These are phyloP conservation scores for Oikopleura albicans DNA, from an alignment of 23 tunicate species.

Conservation along the genomic window DNA sequence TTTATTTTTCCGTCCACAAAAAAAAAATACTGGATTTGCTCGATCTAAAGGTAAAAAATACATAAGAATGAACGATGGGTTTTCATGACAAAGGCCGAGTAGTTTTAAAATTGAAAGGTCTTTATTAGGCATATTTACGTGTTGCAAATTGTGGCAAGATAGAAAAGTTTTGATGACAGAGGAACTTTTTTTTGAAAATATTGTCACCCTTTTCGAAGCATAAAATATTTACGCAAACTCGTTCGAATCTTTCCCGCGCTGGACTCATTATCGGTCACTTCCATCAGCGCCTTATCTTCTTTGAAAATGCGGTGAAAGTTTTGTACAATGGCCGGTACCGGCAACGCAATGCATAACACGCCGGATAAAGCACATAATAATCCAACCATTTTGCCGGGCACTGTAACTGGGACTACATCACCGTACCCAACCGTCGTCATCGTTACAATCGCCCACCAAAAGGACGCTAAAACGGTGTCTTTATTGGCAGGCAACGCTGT, in stretches of 20 bases:
- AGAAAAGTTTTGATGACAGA: no score
- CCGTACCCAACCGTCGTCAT: constrained; percentile 22
- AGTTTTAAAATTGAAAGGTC: no score
- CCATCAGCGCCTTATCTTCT: constrained; percentile 13
- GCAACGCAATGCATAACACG: constrained; percentile 77
- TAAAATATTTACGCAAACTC: constrained; percentile 7
- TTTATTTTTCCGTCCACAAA: no score
- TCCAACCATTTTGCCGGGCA: constrained; percentile 59
- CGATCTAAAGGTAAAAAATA: no score
- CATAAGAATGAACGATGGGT: no score
- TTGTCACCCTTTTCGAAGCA: background rate
- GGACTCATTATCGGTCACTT: background rate
- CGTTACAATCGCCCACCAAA: constrained; percentile 17
- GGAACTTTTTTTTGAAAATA: no score
- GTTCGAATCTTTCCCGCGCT: background rate
- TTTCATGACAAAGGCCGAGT: no score
- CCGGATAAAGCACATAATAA: constrained; percentile 81
- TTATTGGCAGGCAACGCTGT: no score
- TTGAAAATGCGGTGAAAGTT: constrained; percentile 14
- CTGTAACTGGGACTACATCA: constrained; percentile 79
- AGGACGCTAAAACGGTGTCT: background rate
- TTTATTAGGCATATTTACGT: no score
- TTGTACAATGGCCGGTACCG: constrained; percentile 83
- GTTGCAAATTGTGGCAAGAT: no score
- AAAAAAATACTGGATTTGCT: no score